Conservation (phyloP, 2,888 invertebrate species). For the Lacanobia wlatinum region DNA sequence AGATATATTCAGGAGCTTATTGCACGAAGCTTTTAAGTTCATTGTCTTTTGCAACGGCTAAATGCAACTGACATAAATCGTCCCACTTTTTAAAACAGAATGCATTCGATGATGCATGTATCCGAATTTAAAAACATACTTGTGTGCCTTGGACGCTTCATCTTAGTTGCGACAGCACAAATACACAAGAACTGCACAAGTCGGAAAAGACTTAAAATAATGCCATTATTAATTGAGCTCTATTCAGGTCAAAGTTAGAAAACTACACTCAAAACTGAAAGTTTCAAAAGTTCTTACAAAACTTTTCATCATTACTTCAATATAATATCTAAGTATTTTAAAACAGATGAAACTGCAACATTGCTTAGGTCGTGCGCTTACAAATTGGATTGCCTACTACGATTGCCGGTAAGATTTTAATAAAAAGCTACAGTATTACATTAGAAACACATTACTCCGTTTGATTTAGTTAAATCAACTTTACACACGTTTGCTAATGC, state of each 20-base stretch:
- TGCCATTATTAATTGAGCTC: background rate
- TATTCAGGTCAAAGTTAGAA: background rate
- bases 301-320: background rate
- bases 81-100: conserved; percentile 25
- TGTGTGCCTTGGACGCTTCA: conserved; percentile 12
- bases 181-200: conserved; percentile 2
- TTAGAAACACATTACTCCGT: conserved; percentile 25
- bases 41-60: conserved; percentile 24
- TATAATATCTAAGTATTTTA: background rate
- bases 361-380: conserved; percentile 1
- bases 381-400: background rate
- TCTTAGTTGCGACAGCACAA: conserved; percentile 5
- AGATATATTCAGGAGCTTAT: conserved; percentile 34
- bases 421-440: conserved; percentile 1
- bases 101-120: conserved; percentile 21
- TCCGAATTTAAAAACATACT: conserved; percentile 41
- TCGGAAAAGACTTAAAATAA: background rate
- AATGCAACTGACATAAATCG: conserved; percentile 15
- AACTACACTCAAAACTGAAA: background rate
- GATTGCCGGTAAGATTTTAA: background rate
- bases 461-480: background rate
- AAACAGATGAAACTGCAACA: background rate
- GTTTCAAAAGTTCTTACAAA: conserved; percentile 7
- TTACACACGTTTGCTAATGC: background rate
- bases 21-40: conserved; percentile 19